These are phyloP conservation scores for Leptopilina myrica DNA, from an alignment of 2,888 invertebrate species.

Conservation along the genomic window DNA sequence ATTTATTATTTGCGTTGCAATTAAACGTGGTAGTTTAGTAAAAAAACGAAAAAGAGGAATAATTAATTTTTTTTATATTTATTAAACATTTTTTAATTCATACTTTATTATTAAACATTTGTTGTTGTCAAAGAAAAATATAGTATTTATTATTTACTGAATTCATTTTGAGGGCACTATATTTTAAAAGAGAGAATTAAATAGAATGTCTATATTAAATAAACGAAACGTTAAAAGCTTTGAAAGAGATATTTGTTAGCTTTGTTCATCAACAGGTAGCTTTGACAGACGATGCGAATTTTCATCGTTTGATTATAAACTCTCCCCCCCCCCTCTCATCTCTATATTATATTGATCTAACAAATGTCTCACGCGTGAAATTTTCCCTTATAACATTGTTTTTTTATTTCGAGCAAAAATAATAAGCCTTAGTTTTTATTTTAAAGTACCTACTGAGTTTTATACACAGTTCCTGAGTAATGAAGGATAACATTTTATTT, in stretches of 20 bases:
- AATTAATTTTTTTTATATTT: no score
- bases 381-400: not conserved
- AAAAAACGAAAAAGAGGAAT: no score
- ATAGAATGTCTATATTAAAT: slow-evolving; percentile 1
- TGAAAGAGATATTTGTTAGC: not conserved
- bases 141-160: no score
- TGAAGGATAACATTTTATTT: no score
- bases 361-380: not conserved
- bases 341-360: not conserved
- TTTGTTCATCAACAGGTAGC: slow-evolving; percentile 30
- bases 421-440: not conserved
- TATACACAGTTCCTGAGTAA: no score
- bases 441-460: not conserved
- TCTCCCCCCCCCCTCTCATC: not conserved
- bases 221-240: slow-evolving; percentile 1
- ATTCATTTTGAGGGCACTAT: not conserved
- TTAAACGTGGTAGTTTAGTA: no score
- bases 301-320: slow-evolving; percentile 3
- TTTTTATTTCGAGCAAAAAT: not conserved
- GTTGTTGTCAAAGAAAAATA: no score
- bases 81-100: no score
- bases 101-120: no score
- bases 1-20: no score
- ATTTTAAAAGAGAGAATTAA: slow-evolving; percentile 4
- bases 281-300: slow-evolving; percentile 18